Percentiles rank a stretch among this genome's conserved stretches.
These are phyloP conservation scores for Euzetes globulus DNA, from an alignment of 2,888 invertebrate genomes.

Conservation along the genomic window DNA sequence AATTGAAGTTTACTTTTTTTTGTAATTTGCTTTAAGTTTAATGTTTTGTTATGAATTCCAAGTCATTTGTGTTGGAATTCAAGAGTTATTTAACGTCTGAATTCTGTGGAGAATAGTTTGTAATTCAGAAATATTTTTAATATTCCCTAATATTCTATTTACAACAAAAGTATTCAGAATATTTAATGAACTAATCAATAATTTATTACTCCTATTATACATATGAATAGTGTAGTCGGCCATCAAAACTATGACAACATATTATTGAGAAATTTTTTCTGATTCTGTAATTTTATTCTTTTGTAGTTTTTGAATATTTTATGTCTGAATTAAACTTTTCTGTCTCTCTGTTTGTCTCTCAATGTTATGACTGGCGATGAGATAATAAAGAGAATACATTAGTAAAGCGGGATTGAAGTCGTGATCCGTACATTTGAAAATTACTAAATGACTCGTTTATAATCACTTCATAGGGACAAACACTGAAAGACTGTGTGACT, in stretches of 20 bases:
- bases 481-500: background rate
- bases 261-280: background rate
- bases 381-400: background rate
- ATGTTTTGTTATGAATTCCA: background rate
- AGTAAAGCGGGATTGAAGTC: background rate
- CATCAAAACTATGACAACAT: background rate
- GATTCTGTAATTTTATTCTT: background rate
- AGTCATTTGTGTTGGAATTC: background rate
- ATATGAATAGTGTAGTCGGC: background rate
- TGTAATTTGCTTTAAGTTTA: background rate
- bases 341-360: background rate
- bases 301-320: background rate
- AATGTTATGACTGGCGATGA: background rate
- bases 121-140: no score
- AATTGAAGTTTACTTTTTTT: background rate
- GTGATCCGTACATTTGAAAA: background rate
- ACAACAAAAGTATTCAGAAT: background rate
- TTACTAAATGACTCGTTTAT: slow-evolving; percentile 2
- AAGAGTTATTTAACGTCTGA: no score
- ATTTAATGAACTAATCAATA: background rate
- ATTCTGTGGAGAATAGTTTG: no score
- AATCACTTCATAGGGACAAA: background rate
- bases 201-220: background rate
- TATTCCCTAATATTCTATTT: background rate
- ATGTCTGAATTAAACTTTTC: slow-evolving; percentile 1